Conservation (phyloP, 2,113 vertebrate species). For the Rhadina sibilatrix region DNA sequence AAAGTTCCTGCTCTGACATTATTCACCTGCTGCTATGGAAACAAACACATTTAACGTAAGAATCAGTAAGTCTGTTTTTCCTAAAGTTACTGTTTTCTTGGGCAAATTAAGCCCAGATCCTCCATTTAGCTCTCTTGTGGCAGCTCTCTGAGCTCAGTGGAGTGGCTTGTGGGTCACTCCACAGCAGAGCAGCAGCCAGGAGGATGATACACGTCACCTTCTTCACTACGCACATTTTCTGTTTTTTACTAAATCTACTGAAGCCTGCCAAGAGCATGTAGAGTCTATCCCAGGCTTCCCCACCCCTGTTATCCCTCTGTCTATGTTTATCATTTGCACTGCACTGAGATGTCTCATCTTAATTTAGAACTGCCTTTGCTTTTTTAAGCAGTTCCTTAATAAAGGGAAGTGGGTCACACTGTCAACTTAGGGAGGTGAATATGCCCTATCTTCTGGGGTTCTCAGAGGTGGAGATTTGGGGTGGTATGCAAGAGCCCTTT, state of each 20-base stretch:
- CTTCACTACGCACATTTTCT: fast-evolving
- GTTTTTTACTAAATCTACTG: background rate
- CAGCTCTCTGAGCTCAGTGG: background rate
- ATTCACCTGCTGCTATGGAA: conserved; percentile 40
- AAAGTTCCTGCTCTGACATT: background rate
- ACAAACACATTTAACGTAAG: background rate
- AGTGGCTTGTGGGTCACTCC: background rate
- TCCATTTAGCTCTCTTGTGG: background rate
- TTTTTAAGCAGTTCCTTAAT: background rate
- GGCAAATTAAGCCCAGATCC: background rate
- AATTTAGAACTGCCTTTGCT: background rate
- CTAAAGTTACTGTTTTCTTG: background rate
- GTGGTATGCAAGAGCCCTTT: fast-evolving
- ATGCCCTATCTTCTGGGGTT: fast-evolving
- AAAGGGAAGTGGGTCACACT: background rate
- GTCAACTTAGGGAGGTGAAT: background rate
- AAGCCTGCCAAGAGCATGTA: background rate
- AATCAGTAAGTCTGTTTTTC: background rate
- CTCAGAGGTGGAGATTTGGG: background rate
- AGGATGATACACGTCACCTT: background rate
- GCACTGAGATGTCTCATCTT: background rate
- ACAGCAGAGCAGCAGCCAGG: background rate
- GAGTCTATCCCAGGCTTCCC: background rate
- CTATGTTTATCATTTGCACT: background rate
- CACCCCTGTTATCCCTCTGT: background rate